Base-by-base conservation (phyloP, 2,888 invertebrate species). In the Oxyteleia sp. region DNA sequence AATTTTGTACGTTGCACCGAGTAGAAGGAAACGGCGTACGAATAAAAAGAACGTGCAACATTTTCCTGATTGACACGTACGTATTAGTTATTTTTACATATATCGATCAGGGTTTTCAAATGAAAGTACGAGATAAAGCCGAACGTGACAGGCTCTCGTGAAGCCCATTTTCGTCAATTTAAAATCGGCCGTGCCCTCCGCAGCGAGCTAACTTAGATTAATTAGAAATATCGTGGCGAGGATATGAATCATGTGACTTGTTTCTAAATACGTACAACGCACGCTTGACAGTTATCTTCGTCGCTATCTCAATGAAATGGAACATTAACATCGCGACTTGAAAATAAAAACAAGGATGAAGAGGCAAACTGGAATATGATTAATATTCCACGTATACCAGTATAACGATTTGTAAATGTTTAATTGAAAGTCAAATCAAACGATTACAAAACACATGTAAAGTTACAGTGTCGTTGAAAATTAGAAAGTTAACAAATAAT, bases 201-300 rank as follows among this genome's bases (percentile, higher is more conserved):
- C 43, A 63, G 16, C 11, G 61, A 5, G 26, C 29, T 18, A 26
- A 51, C 29, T 51, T 18, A 32, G 43, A 51, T 72, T 72, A 72
- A 61, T 72, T 72, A 72, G 41, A 53, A 72, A 72, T 61, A 61
- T 11, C 13, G 49, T 35, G 20, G 18, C 55, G 57, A 57, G 57
- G 71, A 57, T 72, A n/a, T 72, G 72, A 72, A 72, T 72, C 72
- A 72, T 63, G 32, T 29, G 61, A 57, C 57, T 69, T 35, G 69
- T 45, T 47, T 57, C 63, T 61, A 63, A 72, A 72, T 53, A 63
- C 61, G 18, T 32, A 11, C 51, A 51, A 26, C 51, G 51, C 66
- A 15, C 64, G 35, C 26, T 51, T 26, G 29, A 57, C 35, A 57
- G 47, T 69, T 69, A 71, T 71, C 59, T 59, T 59, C 5, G 7